phyloP scores from a whole-genome alignment of 1,140 invertebrate species.

The Ectropis grisescens region DNA sequence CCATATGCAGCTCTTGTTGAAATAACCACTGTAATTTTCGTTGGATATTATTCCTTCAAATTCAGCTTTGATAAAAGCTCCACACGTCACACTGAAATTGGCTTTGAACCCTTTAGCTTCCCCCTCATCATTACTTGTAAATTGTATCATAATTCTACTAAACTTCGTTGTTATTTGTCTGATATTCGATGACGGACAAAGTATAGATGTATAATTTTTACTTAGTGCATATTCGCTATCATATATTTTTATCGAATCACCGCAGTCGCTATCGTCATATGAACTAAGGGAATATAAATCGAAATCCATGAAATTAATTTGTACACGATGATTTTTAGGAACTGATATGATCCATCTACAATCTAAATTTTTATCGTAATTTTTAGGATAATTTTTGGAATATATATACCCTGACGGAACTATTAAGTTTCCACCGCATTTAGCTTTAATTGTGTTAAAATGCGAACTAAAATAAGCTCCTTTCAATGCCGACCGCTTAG shows the following conservation, averaged over 20 bases:
- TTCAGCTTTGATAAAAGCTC: constrained; percentile 74
- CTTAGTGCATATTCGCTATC: constrained; percentile 67
- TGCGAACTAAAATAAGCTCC: constrained; percentile 26
- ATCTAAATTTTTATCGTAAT: constrained; percentile 77
- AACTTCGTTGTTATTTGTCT: constrained; percentile 69
- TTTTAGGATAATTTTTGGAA: constrained; percentile 82
- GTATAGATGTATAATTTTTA: constrained; percentile 33
- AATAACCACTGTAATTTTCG: constrained; percentile 24
- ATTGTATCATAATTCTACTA: constrained; percentile 75
- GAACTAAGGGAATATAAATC: constrained; percentile 54
- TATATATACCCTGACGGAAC: constrained; percentile 70
- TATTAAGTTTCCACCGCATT: constrained; percentile 34
- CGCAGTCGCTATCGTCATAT: constrained; percentile 23
- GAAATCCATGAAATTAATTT: constrained; percentile 67
- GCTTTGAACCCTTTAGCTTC: constrained; percentile 83
- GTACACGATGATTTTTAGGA: constrained; percentile 73
- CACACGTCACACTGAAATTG: constrained; percentile 72
- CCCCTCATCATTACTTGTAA: constrained; percentile 72
- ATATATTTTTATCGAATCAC: constrained; percentile 70
- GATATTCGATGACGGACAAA: constrained; percentile 53
- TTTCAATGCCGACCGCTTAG: constrained; percentile 37
- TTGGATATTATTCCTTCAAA: constrained; percentile 69
- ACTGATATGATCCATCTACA: constrained; percentile 83
- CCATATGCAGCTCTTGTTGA: constrained; percentile 52
- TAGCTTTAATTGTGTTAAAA: constrained; percentile 16